Base-by-base conservation (phyloP, 2,797 vertebrate genomes). In the Eremophila alpestris region DNA sequence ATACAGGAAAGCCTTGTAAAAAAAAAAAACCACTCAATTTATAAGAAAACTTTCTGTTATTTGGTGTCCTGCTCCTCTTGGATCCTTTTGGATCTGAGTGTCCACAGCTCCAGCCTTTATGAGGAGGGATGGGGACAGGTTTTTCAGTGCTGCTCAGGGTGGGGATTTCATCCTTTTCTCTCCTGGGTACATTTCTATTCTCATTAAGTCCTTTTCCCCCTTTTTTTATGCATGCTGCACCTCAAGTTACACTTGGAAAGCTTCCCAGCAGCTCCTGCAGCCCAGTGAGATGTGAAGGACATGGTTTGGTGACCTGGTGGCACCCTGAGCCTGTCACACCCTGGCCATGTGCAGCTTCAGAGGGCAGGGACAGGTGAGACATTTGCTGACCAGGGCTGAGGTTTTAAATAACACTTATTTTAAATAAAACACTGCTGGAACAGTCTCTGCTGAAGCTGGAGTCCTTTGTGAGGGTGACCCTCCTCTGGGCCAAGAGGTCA, bases 141-240 rank as follows among this genome's bases (percentile, higher is more conserved):
- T 13, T 74, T 71, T 24, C 16, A 14, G 14, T 10, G 55, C 17
- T 36, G 13, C 4, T 78, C 26, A 7, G 3, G 29, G 6, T 68
- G 15, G 23, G 8, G 13, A 38, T 68, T 85, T 67, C 20, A 90
- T 70, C n/a, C 20, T 67, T 83, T 49, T 54, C 51, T 69, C 3
- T 14, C 30, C 40, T 13, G 56, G 20, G 6, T 49, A 79, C 38
- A 17, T 65, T 40, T 48, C 40, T 48, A 0, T 36, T 46, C 29
- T 14, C 3, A 13, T 30, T 4, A 12, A 45, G 3, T 30, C 23
- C 20, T 88, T 54, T 32, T 41, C 12, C 32, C 32, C 29, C 30
- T 22, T 63, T 69, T 34, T 8, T 16, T 22, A 13, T 65, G 75
- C 24, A 1, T 1, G 0, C 20, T 19, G n/a, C 3, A 0, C 24